These are phyloP conservation scores for Itoplectis maculator DNA, from an alignment of 2,888 invertebrate species.

Conservation along the genomic window DNA sequence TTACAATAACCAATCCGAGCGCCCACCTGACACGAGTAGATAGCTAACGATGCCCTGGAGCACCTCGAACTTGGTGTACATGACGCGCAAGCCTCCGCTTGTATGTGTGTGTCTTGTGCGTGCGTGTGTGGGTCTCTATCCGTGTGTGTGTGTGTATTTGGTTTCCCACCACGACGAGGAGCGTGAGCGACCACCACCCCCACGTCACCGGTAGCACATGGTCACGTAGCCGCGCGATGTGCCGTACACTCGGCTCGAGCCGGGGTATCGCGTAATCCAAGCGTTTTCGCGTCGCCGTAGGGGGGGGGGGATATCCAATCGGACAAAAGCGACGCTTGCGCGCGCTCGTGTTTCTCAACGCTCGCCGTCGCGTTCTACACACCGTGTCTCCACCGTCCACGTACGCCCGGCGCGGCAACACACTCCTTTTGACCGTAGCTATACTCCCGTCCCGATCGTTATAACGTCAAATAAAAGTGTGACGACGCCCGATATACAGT, in stretches of 20 bases:
- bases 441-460: conserved; percentile 47
- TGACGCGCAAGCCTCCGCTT: conserved; percentile 70
- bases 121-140: conserved; percentile 74
- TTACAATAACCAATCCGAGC: conserved; percentile 37
- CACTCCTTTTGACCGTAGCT: conserved; percentile 41
- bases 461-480: conserved; percentile 48
- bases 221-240: conserved; percentile 50
- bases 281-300: conserved; percentile 33
- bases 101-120: too few relatives aligned
- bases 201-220: conserved; percentile 58
- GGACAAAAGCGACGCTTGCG: conserved; percentile 63
- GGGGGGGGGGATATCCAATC: conserved; percentile 43
- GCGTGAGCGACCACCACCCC: not conserved
- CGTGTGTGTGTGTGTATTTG: conserved; percentile 56
- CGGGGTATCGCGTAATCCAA: conserved; percentile 64
- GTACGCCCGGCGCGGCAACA: conserved; percentile 26
- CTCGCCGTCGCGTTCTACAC: conserved; percentile 11
- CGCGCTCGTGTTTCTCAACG: conserved; percentile 55
- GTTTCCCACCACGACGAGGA: conserved; percentile 29
- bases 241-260: conserved; percentile 34
- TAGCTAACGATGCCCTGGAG: conserved; percentile 80
- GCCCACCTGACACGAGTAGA: conserved; percentile 81
- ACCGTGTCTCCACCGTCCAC: conserved; percentile 5
- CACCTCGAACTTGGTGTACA: conserved; percentile 81
- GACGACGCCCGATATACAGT: conserved; percentile 2